Evolutionary conservation across 2,113 vertebrate genomes (phyloP).

Genomic region (Colossoma macropomum): DNA sequence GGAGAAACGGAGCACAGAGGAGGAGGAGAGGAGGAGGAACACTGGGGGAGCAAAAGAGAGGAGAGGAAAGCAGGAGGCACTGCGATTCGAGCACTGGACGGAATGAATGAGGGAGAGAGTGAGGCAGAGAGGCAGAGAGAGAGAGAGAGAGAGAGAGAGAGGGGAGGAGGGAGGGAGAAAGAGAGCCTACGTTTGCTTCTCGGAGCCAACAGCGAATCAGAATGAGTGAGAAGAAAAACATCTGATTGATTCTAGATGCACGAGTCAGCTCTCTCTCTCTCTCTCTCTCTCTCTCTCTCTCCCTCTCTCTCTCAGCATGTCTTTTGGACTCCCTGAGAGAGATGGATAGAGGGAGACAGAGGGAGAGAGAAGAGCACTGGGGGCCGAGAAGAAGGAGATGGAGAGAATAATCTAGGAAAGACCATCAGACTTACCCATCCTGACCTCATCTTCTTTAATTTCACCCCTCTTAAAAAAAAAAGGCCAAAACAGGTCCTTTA

Average conservation of each 20-base stretch:
- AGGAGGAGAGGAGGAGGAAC: slow-evolving; percentile 52
- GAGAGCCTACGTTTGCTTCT: slow-evolving; percentile 40
- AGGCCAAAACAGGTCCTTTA: no score
- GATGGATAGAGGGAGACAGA: background rate
- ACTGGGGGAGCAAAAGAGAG: slow-evolving; percentile 26
- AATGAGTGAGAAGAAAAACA: slow-evolving; percentile 55
- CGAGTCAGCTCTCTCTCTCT: slow-evolving; percentile 57
- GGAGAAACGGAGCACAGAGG: slow-evolving; percentile 41
- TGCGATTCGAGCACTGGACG: slow-evolving; percentile 63
- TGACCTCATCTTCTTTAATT: background rate
- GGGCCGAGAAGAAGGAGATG: background rate
- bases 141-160: slow-evolving; percentile 38
- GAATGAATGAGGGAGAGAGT: slow-evolving; percentile 53
- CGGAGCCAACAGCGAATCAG: slow-evolving; percentile 44
- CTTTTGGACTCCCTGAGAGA: background rate
- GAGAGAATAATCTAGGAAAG: background rate
- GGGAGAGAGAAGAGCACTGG: background rate
- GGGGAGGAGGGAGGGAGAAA: slow-evolving; percentile 46
- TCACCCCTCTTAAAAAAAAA: background rate
- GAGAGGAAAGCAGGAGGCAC: slow-evolving; percentile 63
- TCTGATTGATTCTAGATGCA: slow-evolving; percentile 59
- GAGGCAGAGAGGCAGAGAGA: slow-evolving; percentile 35
- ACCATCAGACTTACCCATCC: background rate
- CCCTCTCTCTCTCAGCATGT: background rate
- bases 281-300: slow-evolving; percentile 32